Base-by-base conservation (phyloP, 1,140 invertebrate genomes). In the Pogonus chalceus region DNA sequence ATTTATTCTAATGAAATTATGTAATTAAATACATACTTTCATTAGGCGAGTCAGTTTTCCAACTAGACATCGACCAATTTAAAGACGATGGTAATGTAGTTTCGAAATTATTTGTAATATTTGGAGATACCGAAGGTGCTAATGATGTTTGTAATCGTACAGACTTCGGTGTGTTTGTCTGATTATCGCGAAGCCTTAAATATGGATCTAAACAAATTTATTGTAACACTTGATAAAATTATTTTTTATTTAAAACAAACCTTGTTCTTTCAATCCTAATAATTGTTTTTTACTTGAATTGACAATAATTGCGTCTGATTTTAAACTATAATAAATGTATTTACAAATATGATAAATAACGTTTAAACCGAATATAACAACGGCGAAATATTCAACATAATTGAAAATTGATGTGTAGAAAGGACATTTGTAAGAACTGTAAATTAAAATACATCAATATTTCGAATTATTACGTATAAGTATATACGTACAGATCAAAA, bases 341-440 rank as follows among this genome's bases (percentile, higher is more conserved):
- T 67, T 69, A 22, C 47, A 59, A 37, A 76, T 58, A 56, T 75
- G 70, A 56, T 68, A 74, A 2, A 71, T 2, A 0, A 67, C 57
- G 58, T 74, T 75, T 1, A 75, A 56, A 2, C 54, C 60, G 1
- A 71, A 56, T 23, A 70, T 43, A 12, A 61, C 20, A 20, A 62
- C 57, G 0, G 67, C 22, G 2, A 56, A 26, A 57, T 67, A 72
- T 59, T 77, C 73, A 0, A 65, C 31, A 46, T 69, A 62, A 49
- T 68, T 53, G 18, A 62, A 60, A 52, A 59, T 67, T 35, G 51
- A 54, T n/a, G 53, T 51, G 37, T 64, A 54, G 24, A 60, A 50
- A 14, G 60, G 58, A 47, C 65, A 68, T 22, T 60, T 58, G 39
- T 61, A 47, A n/a, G 49, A 39, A 46, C 66, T 66, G 52, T n/a